Percentiles rank a stretch among this genome's conserved stretches.
Evolutionary conservation across 2,888 invertebrate species (phyloP).

Genomic region (Euzetes globulus): DNA sequence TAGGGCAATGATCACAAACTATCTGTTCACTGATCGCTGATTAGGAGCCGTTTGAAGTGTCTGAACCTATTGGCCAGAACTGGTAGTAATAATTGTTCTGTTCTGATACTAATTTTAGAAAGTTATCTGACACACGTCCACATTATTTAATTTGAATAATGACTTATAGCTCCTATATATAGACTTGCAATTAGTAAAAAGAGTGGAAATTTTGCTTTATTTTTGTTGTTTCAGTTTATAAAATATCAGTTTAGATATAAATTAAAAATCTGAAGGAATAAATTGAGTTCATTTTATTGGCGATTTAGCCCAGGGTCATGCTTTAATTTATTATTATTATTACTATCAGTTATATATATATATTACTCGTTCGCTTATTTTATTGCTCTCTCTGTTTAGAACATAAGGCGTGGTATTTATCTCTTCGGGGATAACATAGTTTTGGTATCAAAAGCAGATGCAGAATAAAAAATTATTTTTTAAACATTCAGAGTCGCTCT

Average conservation of each 20-base stretch:
- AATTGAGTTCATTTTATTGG: conserved; percentile 21
- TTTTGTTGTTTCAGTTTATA: background rate
- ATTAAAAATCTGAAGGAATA: background rate
- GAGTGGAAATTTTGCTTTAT: background rate
- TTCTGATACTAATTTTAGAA: no score
- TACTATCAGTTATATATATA: conserved; percentile 14
- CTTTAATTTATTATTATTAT: conserved; percentile 20
- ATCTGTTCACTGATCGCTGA: no score
- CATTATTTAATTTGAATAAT: no score
- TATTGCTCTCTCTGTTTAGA: background rate
- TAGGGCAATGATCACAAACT: no score
- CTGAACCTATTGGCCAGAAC: no score
- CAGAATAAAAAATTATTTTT: background rate
- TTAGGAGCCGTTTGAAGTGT: no score
- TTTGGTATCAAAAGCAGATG: conserved; percentile 13
- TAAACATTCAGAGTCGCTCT: background rate
- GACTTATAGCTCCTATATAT: background rate
- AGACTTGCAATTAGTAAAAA: background rate
- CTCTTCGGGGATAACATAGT: conserved; percentile 13
- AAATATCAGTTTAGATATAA: background rate
- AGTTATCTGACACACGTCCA: no score
- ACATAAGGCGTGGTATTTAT: conserved; percentile 12
- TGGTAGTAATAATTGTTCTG: no score
- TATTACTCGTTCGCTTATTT: background rate
- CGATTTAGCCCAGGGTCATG: background rate